phyloP scores from a whole-genome alignment of 1,140 invertebrate species.

The Ceratina australensis region DNA sequence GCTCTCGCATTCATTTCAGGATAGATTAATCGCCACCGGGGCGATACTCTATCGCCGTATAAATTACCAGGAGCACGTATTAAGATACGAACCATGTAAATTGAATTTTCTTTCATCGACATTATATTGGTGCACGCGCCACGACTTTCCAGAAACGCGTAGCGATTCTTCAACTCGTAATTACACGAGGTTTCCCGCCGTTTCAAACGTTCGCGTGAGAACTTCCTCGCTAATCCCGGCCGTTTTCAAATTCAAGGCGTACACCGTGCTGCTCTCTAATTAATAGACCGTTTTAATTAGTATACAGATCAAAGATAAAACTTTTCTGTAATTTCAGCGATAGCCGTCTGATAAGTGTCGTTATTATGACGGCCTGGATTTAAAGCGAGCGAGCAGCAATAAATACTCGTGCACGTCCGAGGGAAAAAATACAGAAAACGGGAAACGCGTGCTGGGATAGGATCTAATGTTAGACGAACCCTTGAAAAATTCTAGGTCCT shows the following conservation, averaged over 20 bases:
- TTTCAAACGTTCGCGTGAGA: too few species aligned
- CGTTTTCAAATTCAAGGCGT: too few species aligned
- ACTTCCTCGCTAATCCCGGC: too few species aligned
- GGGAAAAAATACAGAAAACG: background rate
- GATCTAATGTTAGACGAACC: constrained; percentile 34
- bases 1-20: constrained; percentile 14
- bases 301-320: background rate
- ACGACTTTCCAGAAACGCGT: background rate
- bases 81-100: constrained; percentile 36
- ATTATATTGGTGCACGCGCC: background rate
- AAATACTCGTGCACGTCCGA: background rate
- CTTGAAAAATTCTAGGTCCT: background rate
- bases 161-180: background rate
- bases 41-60: constrained; percentile 40
- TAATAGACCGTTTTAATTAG: background rate
- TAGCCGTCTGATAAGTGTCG: background rate
- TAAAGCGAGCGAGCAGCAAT: constrained; percentile 33
- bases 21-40: constrained; percentile 30
- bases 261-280: too few species aligned
- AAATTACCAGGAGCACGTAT: constrained; percentile 32
- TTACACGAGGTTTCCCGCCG: too few species aligned
- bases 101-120: constrained; percentile 32
- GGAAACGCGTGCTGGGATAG: constrained; percentile 34
- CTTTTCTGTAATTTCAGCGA: background rate
- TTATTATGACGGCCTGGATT: constrained; percentile 32